phyloP scores from a whole-genome alignment of 2,888 invertebrate species.

The Drosophila atripex region DNA sequence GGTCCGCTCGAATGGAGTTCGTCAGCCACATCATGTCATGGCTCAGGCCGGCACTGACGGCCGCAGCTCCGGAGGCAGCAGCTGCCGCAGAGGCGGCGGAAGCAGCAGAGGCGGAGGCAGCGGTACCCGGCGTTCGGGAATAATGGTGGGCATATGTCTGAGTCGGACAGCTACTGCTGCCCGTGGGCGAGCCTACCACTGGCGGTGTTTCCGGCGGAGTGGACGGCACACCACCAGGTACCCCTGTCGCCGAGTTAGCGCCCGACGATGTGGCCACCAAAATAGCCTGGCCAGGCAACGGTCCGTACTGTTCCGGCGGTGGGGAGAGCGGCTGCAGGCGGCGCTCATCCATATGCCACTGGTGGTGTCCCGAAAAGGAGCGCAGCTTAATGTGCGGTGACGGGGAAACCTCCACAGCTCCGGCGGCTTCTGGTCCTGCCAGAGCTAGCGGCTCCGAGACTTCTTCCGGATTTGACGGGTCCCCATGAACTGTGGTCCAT shows the following conservation, averaged over 20 bases:
- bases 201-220: slow-evolving; percentile 95
- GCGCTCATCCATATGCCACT: slow-evolving; percentile 85
- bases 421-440: slow-evolving; percentile 82
- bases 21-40: slow-evolving; percentile 93
- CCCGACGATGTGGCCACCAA: slow-evolving; percentile 83
- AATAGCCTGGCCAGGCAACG: slow-evolving; percentile 85
- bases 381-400: slow-evolving; percentile 81
- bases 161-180: slow-evolving; percentile 79
- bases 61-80: slow-evolving; percentile 50
- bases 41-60: slow-evolving; percentile 84
- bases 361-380: slow-evolving; percentile 80
- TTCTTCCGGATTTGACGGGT: slow-evolving; percentile 82
- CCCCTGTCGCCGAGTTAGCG: slow-evolving; percentile 58
- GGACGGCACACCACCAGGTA: slow-evolving; percentile 88
- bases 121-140: slow-evolving; percentile 27
- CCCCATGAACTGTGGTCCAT: slow-evolving; percentile 79
- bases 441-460: slow-evolving; percentile 62
- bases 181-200: slow-evolving; percentile 86
- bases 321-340: slow-evolving; percentile 86
- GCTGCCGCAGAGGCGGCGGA: slow-evolving; percentile 38
- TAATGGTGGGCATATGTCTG: slow-evolving; percentile 76
- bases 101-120: slow-evolving; percentile 46
- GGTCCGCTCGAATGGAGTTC: slow-evolving; percentile 87
- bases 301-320: slow-evolving; percentile 88
- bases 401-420: slow-evolving; percentile 59